Evolutionary conservation across 2,888 invertebrate genomes (phyloP).

Genomic region (Plebejus melissa): DNA sequence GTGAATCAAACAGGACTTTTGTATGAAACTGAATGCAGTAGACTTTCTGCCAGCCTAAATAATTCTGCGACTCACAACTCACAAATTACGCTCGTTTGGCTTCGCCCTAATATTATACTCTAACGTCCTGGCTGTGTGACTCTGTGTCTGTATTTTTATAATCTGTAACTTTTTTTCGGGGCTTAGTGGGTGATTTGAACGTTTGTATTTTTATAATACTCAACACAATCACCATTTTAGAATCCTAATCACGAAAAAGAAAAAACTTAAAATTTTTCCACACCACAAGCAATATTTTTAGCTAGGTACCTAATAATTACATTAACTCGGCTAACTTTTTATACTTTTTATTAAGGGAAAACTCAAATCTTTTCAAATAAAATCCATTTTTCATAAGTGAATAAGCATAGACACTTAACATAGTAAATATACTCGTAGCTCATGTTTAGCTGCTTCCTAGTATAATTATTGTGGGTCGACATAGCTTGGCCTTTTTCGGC

Average conservation of each 20-base stretch:
- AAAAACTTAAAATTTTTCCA: neutral
- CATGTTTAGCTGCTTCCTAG: neutral
- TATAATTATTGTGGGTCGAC: neutral
- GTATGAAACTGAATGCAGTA: no score
- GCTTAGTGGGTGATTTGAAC: slow-evolving; percentile 42
- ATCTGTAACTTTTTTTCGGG: slow-evolving; percentile 48
- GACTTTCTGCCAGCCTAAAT: no score
- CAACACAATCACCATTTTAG: slow-evolving; percentile 32
- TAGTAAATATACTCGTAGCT: neutral
- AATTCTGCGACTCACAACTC: no score
- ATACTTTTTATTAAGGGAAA: neutral
- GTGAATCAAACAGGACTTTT: no score
- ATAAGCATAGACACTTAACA: neutral
- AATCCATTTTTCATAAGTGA: neutral
- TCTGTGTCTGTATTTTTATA: slow-evolving; percentile 58
- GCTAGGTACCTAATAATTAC: neutral
- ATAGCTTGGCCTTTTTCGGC: neutral
- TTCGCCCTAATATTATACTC: neutral
- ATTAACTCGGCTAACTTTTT: neutral
- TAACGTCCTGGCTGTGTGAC: slow-evolving; percentile 40
- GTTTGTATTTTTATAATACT: slow-evolving; percentile 38
- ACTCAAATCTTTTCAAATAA: neutral
- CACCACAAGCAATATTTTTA: neutral
- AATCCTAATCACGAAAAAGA: neutral
- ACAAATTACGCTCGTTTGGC: no score